A percentile compares a stretch with the other conserved stretches of the same genome.
Conservation (phyloP, 92 coral and sea anemone genomes). For the Palythoa caribaeorum region DNA sequence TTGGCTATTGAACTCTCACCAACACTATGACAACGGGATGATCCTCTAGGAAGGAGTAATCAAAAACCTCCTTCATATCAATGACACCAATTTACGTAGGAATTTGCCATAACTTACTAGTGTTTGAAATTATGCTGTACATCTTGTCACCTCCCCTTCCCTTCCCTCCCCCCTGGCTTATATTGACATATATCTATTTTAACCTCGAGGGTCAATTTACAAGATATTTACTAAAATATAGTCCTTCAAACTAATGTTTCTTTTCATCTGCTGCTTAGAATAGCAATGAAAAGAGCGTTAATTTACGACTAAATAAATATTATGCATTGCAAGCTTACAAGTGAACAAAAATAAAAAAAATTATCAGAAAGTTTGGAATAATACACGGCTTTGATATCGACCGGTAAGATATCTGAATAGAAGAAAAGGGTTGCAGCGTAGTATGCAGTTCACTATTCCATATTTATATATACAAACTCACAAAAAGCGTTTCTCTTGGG, state of each 20-base stretch:
- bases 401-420: too few species aligned
- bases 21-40: background rate
- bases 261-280: background rate
- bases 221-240: slow-evolving; percentile 19
- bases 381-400: background rate
- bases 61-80: background rate
- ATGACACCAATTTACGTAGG: slow-evolving; percentile 15
- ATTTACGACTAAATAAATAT: background rate
- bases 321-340: background rate
- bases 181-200: slow-evolving; percentile 6
- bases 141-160: background rate
- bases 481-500: too few species aligned
- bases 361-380: background rate
- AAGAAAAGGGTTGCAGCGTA: background rate
- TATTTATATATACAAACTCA: too few species aligned
- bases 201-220: background rate
- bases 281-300: background rate
- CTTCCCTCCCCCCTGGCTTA: slow-evolving; percentile 16
- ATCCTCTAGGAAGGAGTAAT: background rate
- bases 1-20: slow-evolving; percentile 1
- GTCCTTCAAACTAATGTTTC: slow-evolving; percentile 12
- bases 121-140: slow-evolving; percentile 4
- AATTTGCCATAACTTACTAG: background rate
- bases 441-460: too few species aligned
- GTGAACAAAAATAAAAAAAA: background rate